Percentiles rank a stretch among this genome's conserved stretches.
Evolutionary conservation across 2,797 vertebrate species (phyloP).

Genomic region (Amblyraja radiata): DNA sequence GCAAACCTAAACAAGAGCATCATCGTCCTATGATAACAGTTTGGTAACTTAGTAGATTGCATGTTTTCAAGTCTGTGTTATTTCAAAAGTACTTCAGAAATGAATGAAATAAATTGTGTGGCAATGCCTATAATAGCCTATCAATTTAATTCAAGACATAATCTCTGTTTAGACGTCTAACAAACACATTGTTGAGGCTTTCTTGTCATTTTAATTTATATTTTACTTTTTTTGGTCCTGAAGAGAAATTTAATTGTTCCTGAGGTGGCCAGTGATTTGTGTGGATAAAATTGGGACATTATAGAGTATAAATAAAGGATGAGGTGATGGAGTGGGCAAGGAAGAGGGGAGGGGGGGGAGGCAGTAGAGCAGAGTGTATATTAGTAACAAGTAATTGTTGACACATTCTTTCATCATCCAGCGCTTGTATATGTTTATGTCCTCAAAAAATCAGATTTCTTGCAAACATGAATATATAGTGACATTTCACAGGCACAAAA

Average conservation of each 20-base stretch:
- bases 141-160: not conserved
- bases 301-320: not conserved
- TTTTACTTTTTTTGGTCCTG: not conserved
- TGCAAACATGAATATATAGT: not conserved
- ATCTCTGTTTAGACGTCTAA: not conserved
- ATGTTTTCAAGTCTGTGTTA: not conserved
- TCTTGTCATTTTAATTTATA: not conserved
- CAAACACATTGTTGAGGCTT: not conserved
- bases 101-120: not conserved
- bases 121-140: not conserved
- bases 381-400: not conserved
- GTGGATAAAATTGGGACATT: not conserved
- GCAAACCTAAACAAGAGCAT: not conserved
- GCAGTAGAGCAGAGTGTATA: no score
- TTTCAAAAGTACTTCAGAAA: not conserved
- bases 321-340: no score
- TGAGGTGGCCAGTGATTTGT: not conserved
- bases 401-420: not conserved
- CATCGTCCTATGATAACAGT: not conserved
- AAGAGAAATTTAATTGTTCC: not conserved
- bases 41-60: constrained; percentile 16
- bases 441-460: no score
- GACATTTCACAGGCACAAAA: not conserved
- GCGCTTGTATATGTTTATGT: not conserved
- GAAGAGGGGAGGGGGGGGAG: not conserved